Base-by-base conservation (phyloP, 2,113 vertebrate species). In the Cyprinodon tularosa region DNA sequence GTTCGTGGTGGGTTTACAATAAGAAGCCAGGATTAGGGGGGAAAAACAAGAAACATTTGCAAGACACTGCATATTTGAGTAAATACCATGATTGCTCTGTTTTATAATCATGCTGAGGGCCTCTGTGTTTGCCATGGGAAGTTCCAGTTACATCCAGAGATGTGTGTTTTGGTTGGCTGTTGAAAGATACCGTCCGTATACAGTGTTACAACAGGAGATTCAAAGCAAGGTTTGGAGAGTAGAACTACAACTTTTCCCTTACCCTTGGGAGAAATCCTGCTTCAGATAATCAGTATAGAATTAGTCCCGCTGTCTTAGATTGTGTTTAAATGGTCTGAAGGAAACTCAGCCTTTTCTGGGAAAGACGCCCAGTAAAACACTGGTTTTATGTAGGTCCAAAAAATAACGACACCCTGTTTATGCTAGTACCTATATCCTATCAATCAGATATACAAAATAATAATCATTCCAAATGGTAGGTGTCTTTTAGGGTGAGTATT, bases 131-230 rank as follows among this genome's bases (percentile, higher is more conserved):
- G 86, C 91, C 62, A 86, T 92, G 92, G 91, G 90, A 88, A 85
- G 94, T 95, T 95, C 95, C 93, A 94, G 94, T 94, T 95, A 95
- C 92, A 86, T 92, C 86, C 63, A 59, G 63, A 66, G 77, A 76
- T 86, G 90, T 80, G 91, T 97, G 86, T 97, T 96, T 97, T 90
- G 87, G 93, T 96, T 97, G 95, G 96, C 95, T 96, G 88, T 13
- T 69, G 78, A 87, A 88, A 57, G 11, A 89, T 86, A 81, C 77
- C 90, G 90, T 93, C 85, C 88, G 91, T 79, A 77, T 80, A 88
- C 72, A 85, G 61, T 78, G 76, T 48, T 84, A 79, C 62, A 83
- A 83, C 78, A 78, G 69, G 80, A 72, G 40, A 72, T 75, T 70
- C 37, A 76, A 71, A 29, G 67, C 57, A 81, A 91, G 70, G 75